Percentiles rank a stretch among this genome's conserved stretches.
These are phyloP conservation scores for Onychorhynchus coronatus DNA, from an alignment of 2,113 vertebrate genomes.

Conservation along the genomic window DNA sequence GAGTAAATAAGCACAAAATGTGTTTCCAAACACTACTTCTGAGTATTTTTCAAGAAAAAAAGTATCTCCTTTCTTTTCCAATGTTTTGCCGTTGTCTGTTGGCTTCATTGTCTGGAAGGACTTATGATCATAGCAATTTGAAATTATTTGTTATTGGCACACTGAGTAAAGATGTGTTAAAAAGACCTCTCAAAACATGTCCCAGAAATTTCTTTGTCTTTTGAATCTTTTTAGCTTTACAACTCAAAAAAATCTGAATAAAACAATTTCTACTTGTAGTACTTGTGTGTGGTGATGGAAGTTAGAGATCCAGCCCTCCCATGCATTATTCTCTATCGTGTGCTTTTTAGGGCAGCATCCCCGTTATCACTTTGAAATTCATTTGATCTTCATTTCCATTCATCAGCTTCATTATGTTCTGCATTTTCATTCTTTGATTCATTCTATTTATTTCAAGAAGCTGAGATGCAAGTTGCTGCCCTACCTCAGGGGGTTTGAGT, in stretches of 20 bases:
- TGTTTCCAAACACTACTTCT: background rate
- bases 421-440: background rate
- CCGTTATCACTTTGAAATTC: background rate
- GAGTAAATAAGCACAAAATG: background rate
- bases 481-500: background rate
- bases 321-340: background rate
- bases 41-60: background rate
- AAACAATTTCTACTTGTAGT: background rate
- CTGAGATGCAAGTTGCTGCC: background rate
- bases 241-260: background rate
- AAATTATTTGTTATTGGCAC: background rate
- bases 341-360: background rate
- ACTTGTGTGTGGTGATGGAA: background rate
- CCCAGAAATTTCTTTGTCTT: background rate
- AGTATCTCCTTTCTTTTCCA: background rate
- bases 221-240: background rate
- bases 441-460: conserved; percentile 3
- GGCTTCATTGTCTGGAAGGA: background rate
- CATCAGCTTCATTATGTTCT: background rate
- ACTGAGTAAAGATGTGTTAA: background rate
- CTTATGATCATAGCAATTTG: background rate
- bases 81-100: background rate
- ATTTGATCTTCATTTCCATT: background rate
- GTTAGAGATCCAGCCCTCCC: background rate
- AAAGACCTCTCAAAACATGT: background rate